Evolutionary conservation across 1,140 invertebrate genomes (phyloP).

Genomic region (Ectropis grisescens): DNA sequence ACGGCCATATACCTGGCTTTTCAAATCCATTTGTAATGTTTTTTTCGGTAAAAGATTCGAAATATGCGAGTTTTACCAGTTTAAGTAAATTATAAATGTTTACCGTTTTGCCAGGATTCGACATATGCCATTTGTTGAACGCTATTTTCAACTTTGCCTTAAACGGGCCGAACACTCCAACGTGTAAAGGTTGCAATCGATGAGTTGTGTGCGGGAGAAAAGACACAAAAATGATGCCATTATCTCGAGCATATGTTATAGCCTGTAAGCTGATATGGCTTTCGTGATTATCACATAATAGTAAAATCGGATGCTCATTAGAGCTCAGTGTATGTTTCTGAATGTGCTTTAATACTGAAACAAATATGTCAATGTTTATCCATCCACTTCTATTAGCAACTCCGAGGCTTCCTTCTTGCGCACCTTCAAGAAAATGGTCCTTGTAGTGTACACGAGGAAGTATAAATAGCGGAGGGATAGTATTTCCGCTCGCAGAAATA

Average conservation of each 20-base stretch:
- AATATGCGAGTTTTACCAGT: slow-evolving; percentile 21
- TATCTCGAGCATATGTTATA: slow-evolving; percentile 6
- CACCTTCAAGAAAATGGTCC: slow-evolving; percentile 44
- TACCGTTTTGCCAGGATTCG: slow-evolving; percentile 40
- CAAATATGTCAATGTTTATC: slow-evolving; percentile 35
- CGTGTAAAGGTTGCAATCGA: slow-evolving; percentile 55
- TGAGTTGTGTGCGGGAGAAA: slow-evolving; percentile 37
- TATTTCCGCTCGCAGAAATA: too few relatives aligned
- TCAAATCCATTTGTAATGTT: slow-evolving; percentile 20
- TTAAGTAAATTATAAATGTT: slow-evolving; percentile 32
- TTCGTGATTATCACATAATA: slow-evolving; percentile 9
- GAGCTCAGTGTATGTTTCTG: slow-evolving; percentile 3
- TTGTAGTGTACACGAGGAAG: slow-evolving; percentile 31
- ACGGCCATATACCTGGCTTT: slow-evolving; percentile 28
- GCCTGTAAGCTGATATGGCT: slow-evolving; percentile 9
- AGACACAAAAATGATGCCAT: slow-evolving; percentile 4
- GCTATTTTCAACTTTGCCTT: slow-evolving; percentile 39
- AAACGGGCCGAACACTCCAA: slow-evolving; percentile 49
- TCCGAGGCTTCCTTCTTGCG: slow-evolving; percentile 46
- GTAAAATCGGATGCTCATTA: slow-evolving; percentile 9
- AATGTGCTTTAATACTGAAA: too few relatives aligned
- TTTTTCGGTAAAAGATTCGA: slow-evolving; percentile 29
- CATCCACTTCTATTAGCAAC: slow-evolving; percentile 52
- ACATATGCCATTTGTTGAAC: slow-evolving; percentile 36
- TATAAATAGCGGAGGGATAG: too few relatives aligned